phyloP scores from a whole-genome alignment of 2,797 vertebrate species.

The Chelmon rostratus region DNA sequence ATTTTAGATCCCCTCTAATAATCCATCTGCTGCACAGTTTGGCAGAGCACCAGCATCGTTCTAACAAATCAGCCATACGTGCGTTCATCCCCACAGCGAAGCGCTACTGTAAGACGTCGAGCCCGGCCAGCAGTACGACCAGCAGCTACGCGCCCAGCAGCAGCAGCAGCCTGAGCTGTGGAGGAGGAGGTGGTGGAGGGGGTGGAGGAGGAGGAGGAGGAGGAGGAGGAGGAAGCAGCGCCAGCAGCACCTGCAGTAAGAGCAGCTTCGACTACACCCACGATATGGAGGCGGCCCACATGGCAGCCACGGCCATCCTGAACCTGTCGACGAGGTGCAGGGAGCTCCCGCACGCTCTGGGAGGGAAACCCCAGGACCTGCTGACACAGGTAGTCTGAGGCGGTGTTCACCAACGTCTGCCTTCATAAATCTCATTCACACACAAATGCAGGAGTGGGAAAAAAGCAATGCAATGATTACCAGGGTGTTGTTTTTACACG shows the following conservation, averaged over 20 bases:
- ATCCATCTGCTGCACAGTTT: conserved; percentile 47
- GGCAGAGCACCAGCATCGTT: conserved; percentile 34
- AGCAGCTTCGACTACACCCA: conserved; percentile 99
- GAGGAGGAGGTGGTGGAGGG: conserved; percentile 57
- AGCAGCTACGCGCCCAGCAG: conserved; percentile 99
- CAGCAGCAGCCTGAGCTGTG: conserved; percentile 94
- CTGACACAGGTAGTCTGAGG: conserved; percentile 89
- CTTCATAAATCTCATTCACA: not conserved
- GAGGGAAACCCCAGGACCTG: conserved; percentile 92
- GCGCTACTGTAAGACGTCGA: conserved; percentile 96
- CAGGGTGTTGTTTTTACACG: not conserved
- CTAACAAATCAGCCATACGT: conserved; percentile 23
- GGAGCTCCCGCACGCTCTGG: conserved; percentile 96
- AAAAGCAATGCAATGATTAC: not conserved
- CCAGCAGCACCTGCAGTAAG: conserved; percentile 99
- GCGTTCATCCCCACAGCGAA: conserved; percentile 86
- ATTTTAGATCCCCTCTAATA: conserved; percentile 19
- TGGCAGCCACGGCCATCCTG: conserved; percentile 98
- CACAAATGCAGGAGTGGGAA: not conserved
- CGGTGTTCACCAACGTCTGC: not conserved
- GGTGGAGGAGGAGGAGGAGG: conserved; percentile 61
- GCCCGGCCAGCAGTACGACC: conserved; percentile 95
- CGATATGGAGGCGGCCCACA: conserved; percentile 98
- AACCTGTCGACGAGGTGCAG: conserved; percentile 98
- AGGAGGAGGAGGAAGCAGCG: conserved; percentile 92